Percentiles rank a stretch among this genome's conserved stretches.
phyloP scores from a whole-genome alignment of 2,113 vertebrate genomes.

The Plectropomus leopardus region DNA sequence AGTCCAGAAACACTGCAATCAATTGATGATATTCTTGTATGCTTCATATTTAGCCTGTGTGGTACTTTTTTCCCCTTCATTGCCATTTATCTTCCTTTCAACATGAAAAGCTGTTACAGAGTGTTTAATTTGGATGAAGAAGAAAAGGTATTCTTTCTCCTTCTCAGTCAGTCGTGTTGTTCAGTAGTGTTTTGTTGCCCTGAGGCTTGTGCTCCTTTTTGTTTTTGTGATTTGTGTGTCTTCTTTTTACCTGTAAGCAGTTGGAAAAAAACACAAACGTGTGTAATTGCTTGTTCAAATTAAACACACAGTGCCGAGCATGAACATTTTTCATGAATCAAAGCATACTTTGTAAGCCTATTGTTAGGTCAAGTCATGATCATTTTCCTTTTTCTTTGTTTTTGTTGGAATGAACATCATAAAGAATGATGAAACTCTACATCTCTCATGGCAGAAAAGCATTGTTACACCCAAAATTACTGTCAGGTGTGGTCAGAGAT shows the following conservation, averaged over 20 bases:
- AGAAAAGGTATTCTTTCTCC: not conserved
- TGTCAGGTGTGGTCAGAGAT: constrained; percentile 33
- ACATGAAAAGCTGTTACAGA: not conserved
- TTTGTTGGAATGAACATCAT: not conserved
- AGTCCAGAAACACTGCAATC: not conserved
- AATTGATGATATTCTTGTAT: not conserved
- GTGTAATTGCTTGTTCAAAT: constrained; percentile 19
- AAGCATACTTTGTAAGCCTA: not conserved
- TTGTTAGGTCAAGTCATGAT: not conserved
- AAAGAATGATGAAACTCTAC: constrained; percentile 15
- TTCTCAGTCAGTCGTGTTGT: not conserved
- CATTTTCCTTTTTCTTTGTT: not conserved
- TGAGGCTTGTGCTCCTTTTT: not conserved
- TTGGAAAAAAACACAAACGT: not conserved
- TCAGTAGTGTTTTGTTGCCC: not conserved
- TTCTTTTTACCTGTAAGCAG: constrained; percentile 5
- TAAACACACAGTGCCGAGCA: not conserved
- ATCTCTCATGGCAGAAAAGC: constrained; percentile 14
- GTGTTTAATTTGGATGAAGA: not conserved
- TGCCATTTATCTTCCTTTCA: not conserved
- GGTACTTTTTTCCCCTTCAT: not conserved
- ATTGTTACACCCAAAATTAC: constrained; percentile 4
- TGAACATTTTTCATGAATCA: too few species aligned
- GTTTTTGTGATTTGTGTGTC: not conserved
- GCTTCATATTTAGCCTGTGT: not conserved